These are phyloP conservation scores for Tyrannus savana DNA, from an alignment of 2,113 vertebrate genomes.

Conservation along the genomic window DNA sequence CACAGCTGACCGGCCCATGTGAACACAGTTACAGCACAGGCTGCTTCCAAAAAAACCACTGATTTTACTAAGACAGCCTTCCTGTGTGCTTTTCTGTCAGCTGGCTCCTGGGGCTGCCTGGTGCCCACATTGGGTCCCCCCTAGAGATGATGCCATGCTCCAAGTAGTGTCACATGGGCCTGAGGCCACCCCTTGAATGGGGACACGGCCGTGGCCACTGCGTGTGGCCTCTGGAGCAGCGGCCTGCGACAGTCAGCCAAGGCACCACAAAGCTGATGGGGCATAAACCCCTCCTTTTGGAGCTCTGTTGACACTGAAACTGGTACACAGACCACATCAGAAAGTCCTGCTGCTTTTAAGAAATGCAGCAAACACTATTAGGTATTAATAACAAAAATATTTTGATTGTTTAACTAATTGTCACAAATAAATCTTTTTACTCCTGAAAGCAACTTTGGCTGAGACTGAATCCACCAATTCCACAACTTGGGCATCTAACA, in stretches of 20 bases:
- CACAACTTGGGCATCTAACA: not conserved
- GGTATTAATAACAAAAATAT: not conserved
- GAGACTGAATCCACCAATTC: not conserved
- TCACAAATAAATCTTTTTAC: not conserved
- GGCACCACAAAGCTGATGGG: not conserved
- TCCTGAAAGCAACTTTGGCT: not conserved
- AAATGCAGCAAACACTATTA: not conserved
- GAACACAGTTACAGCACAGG: rapidly evolving
- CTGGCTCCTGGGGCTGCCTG: not conserved
- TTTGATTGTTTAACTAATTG: not conserved
- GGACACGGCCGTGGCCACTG: rapidly evolving
- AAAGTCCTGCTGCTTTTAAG: not conserved
- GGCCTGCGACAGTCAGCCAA: not conserved
- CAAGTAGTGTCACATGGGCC: not conserved
- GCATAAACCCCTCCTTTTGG: too few species aligned
- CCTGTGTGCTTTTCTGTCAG: rapidly evolving
- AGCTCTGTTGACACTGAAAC: not conserved
- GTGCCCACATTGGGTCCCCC: rapidly evolving
- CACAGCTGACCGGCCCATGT: rapidly evolving
- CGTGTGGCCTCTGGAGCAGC: not conserved
- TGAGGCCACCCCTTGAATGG: rapidly evolving
- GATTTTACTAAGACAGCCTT: rapidly evolving
- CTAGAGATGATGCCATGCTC: rapidly evolving
- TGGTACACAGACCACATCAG: rapidly evolving
- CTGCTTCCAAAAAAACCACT: rapidly evolving